Percentiles rank a stretch among this genome's conserved stretches.
Evolutionary conservation across 1,140 invertebrate genomes (phyloP).

Genomic region (Archegozetes longisetosus): DNA sequence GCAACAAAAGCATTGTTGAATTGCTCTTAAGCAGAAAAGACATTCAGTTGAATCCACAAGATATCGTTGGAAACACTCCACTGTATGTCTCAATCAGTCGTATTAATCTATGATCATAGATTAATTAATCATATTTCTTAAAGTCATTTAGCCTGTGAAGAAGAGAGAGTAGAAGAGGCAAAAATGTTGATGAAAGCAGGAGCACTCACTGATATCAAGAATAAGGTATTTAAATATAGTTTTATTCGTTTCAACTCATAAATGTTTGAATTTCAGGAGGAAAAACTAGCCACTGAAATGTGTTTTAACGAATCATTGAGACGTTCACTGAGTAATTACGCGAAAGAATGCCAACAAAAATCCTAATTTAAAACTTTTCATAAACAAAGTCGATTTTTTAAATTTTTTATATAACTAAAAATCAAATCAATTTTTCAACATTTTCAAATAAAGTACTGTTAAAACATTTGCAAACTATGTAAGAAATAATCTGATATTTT

Average conservation of each 20-base stretch:
- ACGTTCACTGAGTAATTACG: neutral
- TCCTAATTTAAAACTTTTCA: too few relatives aligned
- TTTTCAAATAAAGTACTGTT: too few relatives aligned
- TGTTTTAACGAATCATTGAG: neutral
- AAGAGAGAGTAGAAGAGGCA: conserved; percentile 50
- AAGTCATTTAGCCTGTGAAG: conserved; percentile 68
- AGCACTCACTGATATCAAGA: conserved; percentile 41
- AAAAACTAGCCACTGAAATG: neutral
- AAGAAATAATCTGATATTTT: too few relatives aligned
- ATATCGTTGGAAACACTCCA: conserved; percentile 82
- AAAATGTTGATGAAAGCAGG: conserved; percentile 48
- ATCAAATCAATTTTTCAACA: too few relatives aligned
- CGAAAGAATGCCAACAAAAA: neutral
- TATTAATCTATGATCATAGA: neutral
- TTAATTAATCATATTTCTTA: too few relatives aligned
- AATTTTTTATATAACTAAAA: too few relatives aligned
- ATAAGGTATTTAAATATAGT: conserved; percentile 41
- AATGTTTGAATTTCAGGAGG: neutral
- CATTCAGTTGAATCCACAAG: conserved; percentile 33
- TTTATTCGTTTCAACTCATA: neutral
- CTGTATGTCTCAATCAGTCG: conserved; percentile 53
- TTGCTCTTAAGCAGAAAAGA: neutral
- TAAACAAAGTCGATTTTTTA: too few relatives aligned
- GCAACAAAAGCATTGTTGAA: conserved; percentile 35
- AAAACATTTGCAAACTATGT: too few relatives aligned